Percentiles rank a stretch among this genome's conserved stretches.
Conservation (phyloP, 2,888 invertebrate species). For the Smittia aterrima region DNA sequence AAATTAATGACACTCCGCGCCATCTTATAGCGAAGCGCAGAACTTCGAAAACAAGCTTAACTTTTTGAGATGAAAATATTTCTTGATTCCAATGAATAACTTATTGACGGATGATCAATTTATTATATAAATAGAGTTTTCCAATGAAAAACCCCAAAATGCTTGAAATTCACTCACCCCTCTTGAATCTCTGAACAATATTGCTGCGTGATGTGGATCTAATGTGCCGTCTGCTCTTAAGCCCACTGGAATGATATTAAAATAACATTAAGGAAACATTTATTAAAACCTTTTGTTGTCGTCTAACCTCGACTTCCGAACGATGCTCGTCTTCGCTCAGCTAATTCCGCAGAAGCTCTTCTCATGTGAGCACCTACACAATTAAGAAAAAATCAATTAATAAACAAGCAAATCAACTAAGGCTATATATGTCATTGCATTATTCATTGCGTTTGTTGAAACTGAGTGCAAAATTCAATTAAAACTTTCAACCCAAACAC, state of each 20-base stretch:
- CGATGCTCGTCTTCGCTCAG: conserved; percentile 74
- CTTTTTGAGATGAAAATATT: background rate
- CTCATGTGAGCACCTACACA: conserved; percentile 71
- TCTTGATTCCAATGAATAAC: background rate
- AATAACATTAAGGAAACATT: background rate
- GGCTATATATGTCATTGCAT: background rate
- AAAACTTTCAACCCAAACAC: background rate
- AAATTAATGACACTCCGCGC: too few species aligned
- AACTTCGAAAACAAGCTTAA: background rate
- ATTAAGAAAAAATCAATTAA: conserved; percentile 44
- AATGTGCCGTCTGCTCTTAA: conserved; percentile 66
- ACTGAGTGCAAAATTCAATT: conserved; percentile 8
- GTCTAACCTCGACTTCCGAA: conserved; percentile 58
- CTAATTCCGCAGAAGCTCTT: conserved; percentile 74
- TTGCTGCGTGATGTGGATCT: conserved; percentile 87
- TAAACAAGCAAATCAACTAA: background rate
- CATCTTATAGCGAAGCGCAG: too few species aligned
- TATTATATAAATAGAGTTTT: too few species aligned
- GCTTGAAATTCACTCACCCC: too few species aligned
- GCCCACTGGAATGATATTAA: conserved; percentile 45
- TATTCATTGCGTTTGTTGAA: background rate
- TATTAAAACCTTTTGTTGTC: background rate
- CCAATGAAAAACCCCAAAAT: background rate
- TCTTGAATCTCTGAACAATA: conserved; percentile 86
- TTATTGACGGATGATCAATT: background rate